phyloP scores from a whole-genome alignment of 2,113 vertebrate species.

The Microtus oregoni region DNA sequence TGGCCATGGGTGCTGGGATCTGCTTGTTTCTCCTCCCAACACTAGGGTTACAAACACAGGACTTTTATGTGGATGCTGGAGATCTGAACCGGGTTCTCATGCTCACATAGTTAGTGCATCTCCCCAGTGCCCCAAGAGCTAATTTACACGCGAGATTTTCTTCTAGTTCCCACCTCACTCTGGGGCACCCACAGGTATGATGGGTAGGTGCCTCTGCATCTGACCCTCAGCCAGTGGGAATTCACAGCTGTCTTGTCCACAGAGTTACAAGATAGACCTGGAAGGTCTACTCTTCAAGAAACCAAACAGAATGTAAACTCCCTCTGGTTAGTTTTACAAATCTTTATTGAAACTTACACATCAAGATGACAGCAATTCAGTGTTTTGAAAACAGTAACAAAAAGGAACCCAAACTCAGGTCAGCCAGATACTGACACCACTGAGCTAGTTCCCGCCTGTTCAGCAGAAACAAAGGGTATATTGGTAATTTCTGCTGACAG shows the following conservation, averaged over 20 bases:
- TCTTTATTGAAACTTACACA: conserved; percentile 84
- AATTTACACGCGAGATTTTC: background rate
- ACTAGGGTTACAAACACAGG: background rate
- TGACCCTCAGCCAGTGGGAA: background rate
- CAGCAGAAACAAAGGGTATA: background rate
- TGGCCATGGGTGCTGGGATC: background rate
- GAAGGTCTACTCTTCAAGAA: background rate
- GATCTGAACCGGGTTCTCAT: background rate
- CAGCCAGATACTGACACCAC: background rate
- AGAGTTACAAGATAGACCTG: too few species aligned
- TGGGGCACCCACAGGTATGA: background rate
- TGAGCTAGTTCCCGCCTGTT: background rate
- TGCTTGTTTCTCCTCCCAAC: background rate
- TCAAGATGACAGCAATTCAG: conserved; percentile 73
- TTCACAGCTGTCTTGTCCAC: background rate
- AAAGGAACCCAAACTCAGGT: conserved; percentile 36
- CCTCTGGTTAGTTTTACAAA: conserved; percentile 73
- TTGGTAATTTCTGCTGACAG: background rate
- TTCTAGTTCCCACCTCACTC: background rate
- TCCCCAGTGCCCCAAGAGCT: background rate
- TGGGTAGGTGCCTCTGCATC: background rate
- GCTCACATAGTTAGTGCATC: background rate
- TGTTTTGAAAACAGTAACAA: conserved; percentile 76
- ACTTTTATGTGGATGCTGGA: background rate
- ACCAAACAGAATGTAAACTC: background rate